These are phyloP conservation scores for Mormyrops boulengeri DNA, from an alignment of 2,797 vertebrate species.

Conservation along the genomic window DNA sequence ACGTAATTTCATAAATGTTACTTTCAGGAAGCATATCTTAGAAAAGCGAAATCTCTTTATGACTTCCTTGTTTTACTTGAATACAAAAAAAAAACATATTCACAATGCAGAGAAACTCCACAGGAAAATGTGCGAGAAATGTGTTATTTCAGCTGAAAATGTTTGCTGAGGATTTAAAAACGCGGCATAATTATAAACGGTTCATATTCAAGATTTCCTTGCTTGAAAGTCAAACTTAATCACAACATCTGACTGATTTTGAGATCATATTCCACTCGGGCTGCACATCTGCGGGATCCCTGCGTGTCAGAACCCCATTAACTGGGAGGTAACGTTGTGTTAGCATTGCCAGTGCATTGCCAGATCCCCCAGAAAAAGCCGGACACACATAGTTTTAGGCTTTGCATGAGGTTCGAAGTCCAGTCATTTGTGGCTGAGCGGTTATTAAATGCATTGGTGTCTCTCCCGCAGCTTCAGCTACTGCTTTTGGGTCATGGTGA, in stretches of 20 bases:
- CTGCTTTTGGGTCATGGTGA: neutral
- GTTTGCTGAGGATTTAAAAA: conserved; percentile 60
- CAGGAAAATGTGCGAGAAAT: conserved; percentile 40
- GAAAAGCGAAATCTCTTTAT: neutral
- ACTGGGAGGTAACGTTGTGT: conserved; percentile 36
- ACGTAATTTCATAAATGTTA: neutral
- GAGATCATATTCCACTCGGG: conserved; percentile 27
- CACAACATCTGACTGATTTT: conserved; percentile 56
- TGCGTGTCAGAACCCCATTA: conserved; percentile 65
- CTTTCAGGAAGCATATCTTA: neutral
- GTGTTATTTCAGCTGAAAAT: conserved; percentile 66
- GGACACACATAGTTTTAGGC: neutral
- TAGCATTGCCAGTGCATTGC: conserved; percentile 45
- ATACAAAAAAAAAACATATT: neutral
- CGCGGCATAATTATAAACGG: conserved; percentile 52
- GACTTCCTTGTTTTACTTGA: neutral
- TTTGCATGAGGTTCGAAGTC: neutral
- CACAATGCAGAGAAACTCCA: conserved; percentile 32
- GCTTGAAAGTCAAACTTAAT: conserved; percentile 62
- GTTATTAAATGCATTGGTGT: neutral
- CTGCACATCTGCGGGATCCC: conserved; percentile 39
- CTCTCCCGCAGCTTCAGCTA: neutral
- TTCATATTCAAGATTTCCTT: conserved; percentile 49
- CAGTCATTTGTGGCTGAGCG: neutral
- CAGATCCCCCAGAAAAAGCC: conserved; percentile 30